Evolutionary conservation across 2,113 vertebrate genomes (phyloP).

Genomic region (Condylura cristata): DNA sequence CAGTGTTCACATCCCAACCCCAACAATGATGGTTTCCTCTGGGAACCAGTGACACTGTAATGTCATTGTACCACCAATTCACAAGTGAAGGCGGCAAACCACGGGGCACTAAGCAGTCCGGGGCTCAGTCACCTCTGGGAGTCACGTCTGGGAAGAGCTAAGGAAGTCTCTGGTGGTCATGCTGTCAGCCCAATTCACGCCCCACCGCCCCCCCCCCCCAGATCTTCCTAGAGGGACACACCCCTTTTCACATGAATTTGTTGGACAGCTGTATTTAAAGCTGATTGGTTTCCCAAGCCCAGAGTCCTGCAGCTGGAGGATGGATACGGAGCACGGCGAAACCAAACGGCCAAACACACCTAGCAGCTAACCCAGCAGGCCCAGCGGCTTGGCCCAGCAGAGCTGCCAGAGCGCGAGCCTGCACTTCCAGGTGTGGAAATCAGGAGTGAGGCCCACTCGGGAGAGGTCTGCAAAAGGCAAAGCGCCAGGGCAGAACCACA

Average conservation of each 20-base stretch:
- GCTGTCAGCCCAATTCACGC: rapidly evolving
- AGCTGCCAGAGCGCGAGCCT: background rate
- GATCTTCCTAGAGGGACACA: background rate
- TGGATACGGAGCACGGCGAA: rapidly evolving
- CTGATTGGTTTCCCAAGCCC: background rate
- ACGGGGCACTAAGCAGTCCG: rapidly evolving
- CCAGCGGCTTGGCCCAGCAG: too few relatives aligned
- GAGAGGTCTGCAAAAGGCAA: background rate
- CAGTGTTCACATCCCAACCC: background rate
- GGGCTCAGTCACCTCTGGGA: background rate
- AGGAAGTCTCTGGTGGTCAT: rapidly evolving
- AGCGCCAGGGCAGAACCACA: background rate
- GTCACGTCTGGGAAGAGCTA: rapidly evolving
- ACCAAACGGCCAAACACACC: background rate
- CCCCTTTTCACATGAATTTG: background rate
- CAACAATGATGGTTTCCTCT: rapidly evolving
- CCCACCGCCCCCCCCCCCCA: too few relatives aligned
- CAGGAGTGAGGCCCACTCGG: background rate
- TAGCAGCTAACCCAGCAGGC: too few relatives aligned
- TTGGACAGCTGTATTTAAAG: background rate
- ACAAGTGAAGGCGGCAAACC: background rate
- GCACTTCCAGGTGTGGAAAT: too few relatives aligned
- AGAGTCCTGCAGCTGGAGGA: background rate
- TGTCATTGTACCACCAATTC: background rate
- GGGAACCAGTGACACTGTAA: background rate